Conservation (phyloP, 2,113 vertebrate species). For the Chaetorhynchus papuensis region DNA sequence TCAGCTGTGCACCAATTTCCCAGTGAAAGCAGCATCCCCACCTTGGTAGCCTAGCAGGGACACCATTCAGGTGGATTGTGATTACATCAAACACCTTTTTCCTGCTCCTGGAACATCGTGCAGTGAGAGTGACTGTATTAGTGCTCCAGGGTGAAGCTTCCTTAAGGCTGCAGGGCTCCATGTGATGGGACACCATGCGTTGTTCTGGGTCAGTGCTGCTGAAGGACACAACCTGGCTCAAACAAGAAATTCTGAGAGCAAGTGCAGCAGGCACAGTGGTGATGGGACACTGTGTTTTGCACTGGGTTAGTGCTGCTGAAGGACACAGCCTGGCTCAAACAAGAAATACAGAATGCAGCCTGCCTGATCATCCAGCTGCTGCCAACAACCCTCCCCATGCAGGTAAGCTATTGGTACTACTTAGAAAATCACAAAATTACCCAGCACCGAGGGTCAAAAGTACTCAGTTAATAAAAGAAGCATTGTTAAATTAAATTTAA, state of each 20-base stretch:
- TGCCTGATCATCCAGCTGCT: background rate
- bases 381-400: background rate
- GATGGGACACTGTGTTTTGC: background rate
- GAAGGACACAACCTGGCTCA: background rate
- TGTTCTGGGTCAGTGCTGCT: background rate
- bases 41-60: background rate
- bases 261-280: background rate
- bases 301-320: background rate
- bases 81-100: fast-evolving
- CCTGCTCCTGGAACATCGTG: background rate
- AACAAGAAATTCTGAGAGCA: background rate
- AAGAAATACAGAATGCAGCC: background rate
- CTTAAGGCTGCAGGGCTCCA: background rate
- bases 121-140: background rate
- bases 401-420: background rate
- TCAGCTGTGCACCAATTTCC: background rate
- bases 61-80: background rate
- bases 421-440: background rate
- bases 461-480: background rate
- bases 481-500: background rate
- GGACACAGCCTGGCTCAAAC: background rate
- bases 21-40: background rate
- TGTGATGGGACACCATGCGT: background rate
- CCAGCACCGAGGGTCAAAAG: background rate
- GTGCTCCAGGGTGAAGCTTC: background rate